Evolutionary conservation across 2,113 vertebrate species (phyloP), one percentile per base, ranked within the genome.

Genomic region (Anoura caudifer): DNA sequence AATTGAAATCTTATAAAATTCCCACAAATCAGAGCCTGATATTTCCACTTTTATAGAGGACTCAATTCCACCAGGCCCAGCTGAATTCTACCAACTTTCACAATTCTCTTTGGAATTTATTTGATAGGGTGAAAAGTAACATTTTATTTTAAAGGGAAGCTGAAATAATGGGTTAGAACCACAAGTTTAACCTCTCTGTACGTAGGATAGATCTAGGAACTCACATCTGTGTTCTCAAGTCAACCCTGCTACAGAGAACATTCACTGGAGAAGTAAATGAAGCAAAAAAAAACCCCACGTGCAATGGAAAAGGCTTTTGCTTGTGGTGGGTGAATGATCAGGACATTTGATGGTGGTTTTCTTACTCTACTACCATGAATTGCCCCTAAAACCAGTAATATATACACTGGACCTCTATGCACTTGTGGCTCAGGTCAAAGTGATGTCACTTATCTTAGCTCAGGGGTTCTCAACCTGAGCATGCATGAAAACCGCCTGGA

Each of bases 31-130:
- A 76, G 52, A 90, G 67, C 2, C 75, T 87, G 28, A 86, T 33
- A 89, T 69, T 93, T 97, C 70, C 14, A 45, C 31, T 94, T 85
- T 69, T 83, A 54, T 26, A 93, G 1, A 91, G 43, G 45, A 83
- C 47, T 91, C 87, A 61, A 24, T 20, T 95, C 45, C 65, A 80
- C 11, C 31, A 80, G 85, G 59, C 16, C 12, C 33, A 90, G 43
- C 36, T 36, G 70, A 63, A 67, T 24, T 89, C 20, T 56, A 65
- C 54, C 59, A 72, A 90, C 13, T 36, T 70, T 19, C n/a, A 79
- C 15, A 86, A 80, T 70, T 73, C 24, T 81, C 43, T 92, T 16
- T 76, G 45, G 3, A 67, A 50, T 26, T 63, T 52, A 52, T 26
- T 50, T 72, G 43, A 86, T 67, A 90, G 82, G 88, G 67, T 65